These are phyloP conservation scores for Schizopygopsis pylzovi DNA, from an alignment of 2,797 vertebrate genomes.

Conservation along the genomic window DNA sequence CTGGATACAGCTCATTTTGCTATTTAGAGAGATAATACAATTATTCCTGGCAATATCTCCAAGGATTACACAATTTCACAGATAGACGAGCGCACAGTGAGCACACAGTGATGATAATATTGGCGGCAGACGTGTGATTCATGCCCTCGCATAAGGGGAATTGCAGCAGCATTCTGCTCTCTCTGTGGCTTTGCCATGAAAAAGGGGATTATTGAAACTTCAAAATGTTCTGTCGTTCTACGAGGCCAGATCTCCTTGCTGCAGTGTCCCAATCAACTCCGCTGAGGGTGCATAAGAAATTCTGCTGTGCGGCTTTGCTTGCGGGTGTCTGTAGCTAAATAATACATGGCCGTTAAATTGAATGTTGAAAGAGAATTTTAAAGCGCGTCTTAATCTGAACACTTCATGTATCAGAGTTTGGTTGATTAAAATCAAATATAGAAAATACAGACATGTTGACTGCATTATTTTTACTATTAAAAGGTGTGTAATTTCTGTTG, in stretches of 20 bases:
- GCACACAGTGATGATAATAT: conserved; percentile 56
- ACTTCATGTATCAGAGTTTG: not conserved
- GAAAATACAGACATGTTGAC: not conserved
- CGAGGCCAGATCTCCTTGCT: conserved; percentile 9
- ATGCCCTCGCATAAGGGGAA: conserved; percentile 53
- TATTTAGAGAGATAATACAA: conserved; percentile 64
- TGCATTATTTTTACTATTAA: not conserved
- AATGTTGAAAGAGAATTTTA: conserved; percentile 33
- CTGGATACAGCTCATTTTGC: conserved; percentile 55
- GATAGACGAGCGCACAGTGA: conserved; percentile 59
- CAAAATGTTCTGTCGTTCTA: not conserved
- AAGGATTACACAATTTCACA: conserved; percentile 63
- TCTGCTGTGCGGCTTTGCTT: conserved; percentile 12
- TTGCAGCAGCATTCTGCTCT: conserved; percentile 32
- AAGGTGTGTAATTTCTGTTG: not conserved
- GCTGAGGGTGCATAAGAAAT: conserved; percentile 6
- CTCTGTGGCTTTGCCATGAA: conserved; percentile 41
- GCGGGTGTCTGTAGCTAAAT: conserved; percentile 22
- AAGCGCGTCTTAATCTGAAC: not conserved
- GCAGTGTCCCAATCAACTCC: conserved; percentile 26
- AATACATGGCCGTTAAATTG: conserved; percentile 37
- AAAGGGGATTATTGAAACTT: conserved; percentile 57
- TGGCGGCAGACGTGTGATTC: conserved; percentile 61
- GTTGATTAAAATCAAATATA: conserved; percentile 13
- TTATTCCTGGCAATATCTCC: conserved; percentile 59